Evolutionary conservation across 2,888 invertebrate genomes (phyloP).

Genomic region (Plagodis pulveraria): DNA sequence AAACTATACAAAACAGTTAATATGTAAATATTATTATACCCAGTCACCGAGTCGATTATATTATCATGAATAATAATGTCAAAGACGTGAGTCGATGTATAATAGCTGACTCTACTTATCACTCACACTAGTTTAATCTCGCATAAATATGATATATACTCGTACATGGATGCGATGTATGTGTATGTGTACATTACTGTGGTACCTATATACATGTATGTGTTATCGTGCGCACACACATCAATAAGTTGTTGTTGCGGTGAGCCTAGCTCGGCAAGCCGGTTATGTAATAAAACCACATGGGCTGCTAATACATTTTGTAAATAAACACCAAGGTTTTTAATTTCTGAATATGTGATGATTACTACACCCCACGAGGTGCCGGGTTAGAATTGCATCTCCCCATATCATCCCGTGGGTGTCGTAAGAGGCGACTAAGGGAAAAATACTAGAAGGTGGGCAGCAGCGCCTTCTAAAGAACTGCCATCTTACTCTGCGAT

Average conservation of each 20-base stretch:
- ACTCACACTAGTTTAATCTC: slow-evolving; percentile 10
- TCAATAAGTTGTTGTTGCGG: slow-evolving; percentile 10
- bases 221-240: too few species aligned
- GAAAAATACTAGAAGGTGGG: too few species aligned
- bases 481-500: too few species aligned
- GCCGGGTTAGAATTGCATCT: too few species aligned
- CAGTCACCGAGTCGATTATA: slow-evolving; percentile 27
- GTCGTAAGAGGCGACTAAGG: too few species aligned
- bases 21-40: slow-evolving; percentile 19
- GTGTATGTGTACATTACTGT: too few species aligned
- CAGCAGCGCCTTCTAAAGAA: too few species aligned
- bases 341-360: too few species aligned
- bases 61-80: slow-evolving; percentile 25
- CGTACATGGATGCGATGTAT: slow-evolving; percentile 4
- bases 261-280: slow-evolving; percentile 1
- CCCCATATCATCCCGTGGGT: too few species aligned
- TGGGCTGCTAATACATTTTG: slow-evolving; percentile 21
- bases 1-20: slow-evolving; percentile 1
- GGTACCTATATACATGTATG: too few species aligned
- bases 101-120: slow-evolving; percentile 10
- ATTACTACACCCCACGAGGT: too few species aligned
- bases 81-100: slow-evolving; percentile 5
- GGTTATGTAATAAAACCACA: slow-evolving; percentile 33
- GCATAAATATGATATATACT: slow-evolving; percentile 16
- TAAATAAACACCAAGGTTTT: slow-evolving; percentile 19